phyloP scores from a whole-genome alignment of 2,797 vertebrate genomes.

The Synanceia verrucosa region DNA sequence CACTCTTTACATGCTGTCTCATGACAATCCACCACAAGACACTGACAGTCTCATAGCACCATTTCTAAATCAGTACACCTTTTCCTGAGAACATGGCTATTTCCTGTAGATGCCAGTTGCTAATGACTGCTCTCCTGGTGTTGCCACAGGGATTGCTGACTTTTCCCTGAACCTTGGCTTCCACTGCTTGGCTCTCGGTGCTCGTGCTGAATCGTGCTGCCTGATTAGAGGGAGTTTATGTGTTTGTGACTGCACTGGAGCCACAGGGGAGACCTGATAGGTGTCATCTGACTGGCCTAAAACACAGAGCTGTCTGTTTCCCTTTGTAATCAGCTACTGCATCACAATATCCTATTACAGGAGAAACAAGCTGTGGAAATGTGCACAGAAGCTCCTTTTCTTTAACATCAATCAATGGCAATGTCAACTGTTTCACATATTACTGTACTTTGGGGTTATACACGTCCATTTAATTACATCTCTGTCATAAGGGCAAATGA shows the following conservation, averaged over 20 bases:
- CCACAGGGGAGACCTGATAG: constrained; percentile 15
- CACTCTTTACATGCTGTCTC: constrained; percentile 20
- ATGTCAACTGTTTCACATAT: neutral
- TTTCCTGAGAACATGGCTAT: neutral
- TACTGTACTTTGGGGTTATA: neutral
- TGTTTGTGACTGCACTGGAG: constrained; percentile 5
- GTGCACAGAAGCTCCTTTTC: too few relatives aligned
- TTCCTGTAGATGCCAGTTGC: constrained; percentile 23
- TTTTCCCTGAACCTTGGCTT: neutral
- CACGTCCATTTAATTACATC: neutral
- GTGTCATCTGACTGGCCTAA: constrained; percentile 18
- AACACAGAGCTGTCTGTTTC: constrained; percentile 12
- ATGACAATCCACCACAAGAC: neutral
- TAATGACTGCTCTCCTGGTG: constrained; percentile 20
- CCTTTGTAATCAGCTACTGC: neutral
- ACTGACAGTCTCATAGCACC: neutral
- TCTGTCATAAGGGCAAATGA: neutral
- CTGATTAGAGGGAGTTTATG: neutral
- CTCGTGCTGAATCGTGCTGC: neutral
- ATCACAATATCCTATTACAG: neutral
- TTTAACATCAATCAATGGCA: neutral
- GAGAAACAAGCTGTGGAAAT: neutral
- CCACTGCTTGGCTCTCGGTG: neutral
- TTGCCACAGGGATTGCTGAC: neutral
- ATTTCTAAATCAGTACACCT: constrained; percentile 2